Percentiles rank a stretch among this genome's conserved stretches.
Evolutionary conservation across 2,888 invertebrate species (phyloP).

Genomic region (Dorcus hopei): DNA sequence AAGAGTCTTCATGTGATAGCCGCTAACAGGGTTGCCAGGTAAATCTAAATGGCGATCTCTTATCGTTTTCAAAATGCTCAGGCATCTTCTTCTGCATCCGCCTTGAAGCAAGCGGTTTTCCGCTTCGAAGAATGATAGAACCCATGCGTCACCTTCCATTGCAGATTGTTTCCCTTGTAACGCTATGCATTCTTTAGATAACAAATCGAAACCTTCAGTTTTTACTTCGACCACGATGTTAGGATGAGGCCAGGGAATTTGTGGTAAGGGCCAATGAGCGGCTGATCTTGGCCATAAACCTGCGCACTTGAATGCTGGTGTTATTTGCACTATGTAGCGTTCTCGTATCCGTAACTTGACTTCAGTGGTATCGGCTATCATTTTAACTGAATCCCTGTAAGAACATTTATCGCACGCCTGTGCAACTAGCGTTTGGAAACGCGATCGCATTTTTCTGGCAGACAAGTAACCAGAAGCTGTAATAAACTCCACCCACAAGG

Average conservation of each 20-base stretch:
- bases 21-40: conserved; percentile 83
- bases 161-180: conserved; percentile 81
- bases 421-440: conserved; percentile 86
- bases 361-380: conserved; percentile 92
- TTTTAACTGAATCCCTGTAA: conserved; percentile 88
- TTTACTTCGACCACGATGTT: conserved; percentile 89
- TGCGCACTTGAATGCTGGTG: conserved; percentile 90
- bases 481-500: conserved; percentile 96
- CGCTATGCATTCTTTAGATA: conserved; percentile 81
- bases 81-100: conserved; percentile 80
- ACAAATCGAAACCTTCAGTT: conserved; percentile 89
- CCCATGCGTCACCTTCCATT: conserved; percentile 97
- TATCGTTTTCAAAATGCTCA: conserved; percentile 85
- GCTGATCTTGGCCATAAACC: conserved; percentile 94
- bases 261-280: conserved; percentile 89
- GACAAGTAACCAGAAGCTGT: conserved; percentile 93
- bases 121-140: conserved; percentile 84
- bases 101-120: conserved; percentile 85
- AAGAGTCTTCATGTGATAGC: conserved; percentile 87
- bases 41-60: conserved; percentile 86
- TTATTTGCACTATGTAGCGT: conserved; percentile 88
- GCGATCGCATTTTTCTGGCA: conserved; percentile 87
- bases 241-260: conserved; percentile 90
- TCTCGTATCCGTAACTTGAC: conserved; percentile 86
- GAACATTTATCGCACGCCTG: conserved; percentile 91